phyloP scores from a whole-genome alignment of 2,797 vertebrate genomes.

The Triplophysa yarkandensis region DNA sequence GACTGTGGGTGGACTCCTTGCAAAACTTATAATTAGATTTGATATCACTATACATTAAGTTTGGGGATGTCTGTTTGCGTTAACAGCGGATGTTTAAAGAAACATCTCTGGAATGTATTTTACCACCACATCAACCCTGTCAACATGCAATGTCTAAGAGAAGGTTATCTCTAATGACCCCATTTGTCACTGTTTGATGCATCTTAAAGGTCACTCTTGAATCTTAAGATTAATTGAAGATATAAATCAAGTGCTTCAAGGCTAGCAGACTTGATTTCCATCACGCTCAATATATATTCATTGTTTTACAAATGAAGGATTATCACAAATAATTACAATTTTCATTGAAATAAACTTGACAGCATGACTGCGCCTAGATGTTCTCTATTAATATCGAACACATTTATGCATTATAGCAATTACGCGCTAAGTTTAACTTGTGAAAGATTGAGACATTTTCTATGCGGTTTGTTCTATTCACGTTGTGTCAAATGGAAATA shows the following conservation, averaged over 20 bases:
- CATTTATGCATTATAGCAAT: background rate
- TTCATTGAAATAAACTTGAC: background rate
- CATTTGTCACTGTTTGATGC: constrained; percentile 84
- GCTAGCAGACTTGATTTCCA: constrained; percentile 77
- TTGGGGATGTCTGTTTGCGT: background rate
- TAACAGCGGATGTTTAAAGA: constrained; percentile 11
- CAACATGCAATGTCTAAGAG: constrained; percentile 68
- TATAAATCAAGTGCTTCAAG: constrained; percentile 83
- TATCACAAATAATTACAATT: constrained; percentile 74
- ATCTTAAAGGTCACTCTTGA: constrained; percentile 83
- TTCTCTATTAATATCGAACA: background rate
- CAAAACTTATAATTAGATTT: background rate
- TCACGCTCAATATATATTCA: constrained; percentile 83
- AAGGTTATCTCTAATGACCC: constrained; percentile 88
- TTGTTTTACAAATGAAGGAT: constrained; percentile 68
- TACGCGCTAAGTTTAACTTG: background rate
- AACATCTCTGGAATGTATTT: constrained; percentile 29
- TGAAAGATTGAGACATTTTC: constrained; percentile 15
- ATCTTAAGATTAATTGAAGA: constrained; percentile 81
- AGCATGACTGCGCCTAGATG: background rate
- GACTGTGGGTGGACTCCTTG: background rate
- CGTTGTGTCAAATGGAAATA: background rate
- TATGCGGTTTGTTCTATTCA: background rate
- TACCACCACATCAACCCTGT: constrained; percentile 16
- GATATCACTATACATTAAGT: background rate